Evolutionary conservation across 2,888 invertebrate species (phyloP), one percentile per base, ranked within the genome.

Genomic region (Plemyria rubiginata): DNA sequence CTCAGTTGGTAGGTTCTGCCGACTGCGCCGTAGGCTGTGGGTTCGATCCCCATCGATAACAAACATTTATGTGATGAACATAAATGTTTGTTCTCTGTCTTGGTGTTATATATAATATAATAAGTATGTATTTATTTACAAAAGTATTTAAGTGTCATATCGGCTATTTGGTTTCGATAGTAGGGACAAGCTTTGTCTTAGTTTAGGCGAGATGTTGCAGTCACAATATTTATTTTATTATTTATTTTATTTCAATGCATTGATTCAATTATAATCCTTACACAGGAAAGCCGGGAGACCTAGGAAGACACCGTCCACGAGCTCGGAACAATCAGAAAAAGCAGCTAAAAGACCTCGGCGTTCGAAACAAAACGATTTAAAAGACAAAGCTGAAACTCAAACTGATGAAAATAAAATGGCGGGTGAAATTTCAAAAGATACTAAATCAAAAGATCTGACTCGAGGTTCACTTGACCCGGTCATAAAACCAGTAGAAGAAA

Each of bases 221-320:
- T 22, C 2, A 2, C 22, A 22, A 22, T 22, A 22, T 22, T 22
- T 3, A 22, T 22, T 22, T 22, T 22, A 22, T 22, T 22, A 22
- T 22, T n/a, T 13, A 41, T 5, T 46, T 9, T 28, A 4, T 46
- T 11, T 28, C 28, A 28, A 28, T 9, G 4, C 11, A 22, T 48
- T 48, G 22, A 22, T 22, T 22, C 22, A 22, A 22, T 22, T 22
- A 22, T 49, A n/a, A 32, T n/a, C 8, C 11, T 45, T 57, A 1
- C 11, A 60, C 60, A 62, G 56, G 11, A 67, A 63, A 55, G n/a
- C 56, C 8, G 29, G 41, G 4, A 59, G 56, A 49, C n/a, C 54
- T 13, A 54, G 59, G 5, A 62, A 65, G 48, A 56, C 56, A 13
- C 58, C 53, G 2, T 59, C 62, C 4, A 59, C 49, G 15, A 58